Evolutionary conservation across 2,797 vertebrate species (phyloP).

Genomic region (Thamnophis elegans): DNA sequence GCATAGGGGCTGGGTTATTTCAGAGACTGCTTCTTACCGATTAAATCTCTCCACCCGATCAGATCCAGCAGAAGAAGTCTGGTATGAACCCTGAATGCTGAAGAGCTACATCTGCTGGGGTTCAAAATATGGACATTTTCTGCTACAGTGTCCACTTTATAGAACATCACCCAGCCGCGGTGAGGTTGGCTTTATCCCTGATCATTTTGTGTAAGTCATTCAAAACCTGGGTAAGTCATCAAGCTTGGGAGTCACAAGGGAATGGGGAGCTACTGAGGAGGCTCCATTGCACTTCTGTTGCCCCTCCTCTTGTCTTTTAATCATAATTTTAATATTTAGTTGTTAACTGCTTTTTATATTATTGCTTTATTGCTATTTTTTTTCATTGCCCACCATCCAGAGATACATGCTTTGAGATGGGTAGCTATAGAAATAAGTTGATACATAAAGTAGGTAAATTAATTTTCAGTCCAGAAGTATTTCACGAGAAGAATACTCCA

Average conservation of each 20-base stretch:
- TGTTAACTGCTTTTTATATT: neutral
- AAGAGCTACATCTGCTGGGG: neutral
- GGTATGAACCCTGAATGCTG: neutral
- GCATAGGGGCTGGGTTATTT: neutral
- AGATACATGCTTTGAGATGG: neutral
- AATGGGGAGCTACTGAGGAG: neutral
- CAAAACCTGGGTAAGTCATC: neutral
- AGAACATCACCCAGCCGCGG: neutral
- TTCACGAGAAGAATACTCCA: too few species aligned
- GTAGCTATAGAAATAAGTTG: neutral
- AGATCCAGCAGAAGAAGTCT: neutral
- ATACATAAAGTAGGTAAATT: neutral
- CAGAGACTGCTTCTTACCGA: neutral
- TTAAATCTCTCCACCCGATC: neutral
- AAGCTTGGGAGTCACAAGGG: neutral
- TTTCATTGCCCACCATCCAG: neutral
- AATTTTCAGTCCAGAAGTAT: neutral
- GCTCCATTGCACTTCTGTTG: neutral
- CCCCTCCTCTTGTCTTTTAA: neutral
- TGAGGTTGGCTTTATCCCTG: neutral
- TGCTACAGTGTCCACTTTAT: neutral
- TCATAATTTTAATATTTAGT: neutral
- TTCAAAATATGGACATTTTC: neutral
- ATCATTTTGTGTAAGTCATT: neutral
- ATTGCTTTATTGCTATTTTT: neutral